Evolutionary conservation across 2,113 vertebrate genomes (phyloP).

Genomic region (Sturnira hondurensis): DNA sequence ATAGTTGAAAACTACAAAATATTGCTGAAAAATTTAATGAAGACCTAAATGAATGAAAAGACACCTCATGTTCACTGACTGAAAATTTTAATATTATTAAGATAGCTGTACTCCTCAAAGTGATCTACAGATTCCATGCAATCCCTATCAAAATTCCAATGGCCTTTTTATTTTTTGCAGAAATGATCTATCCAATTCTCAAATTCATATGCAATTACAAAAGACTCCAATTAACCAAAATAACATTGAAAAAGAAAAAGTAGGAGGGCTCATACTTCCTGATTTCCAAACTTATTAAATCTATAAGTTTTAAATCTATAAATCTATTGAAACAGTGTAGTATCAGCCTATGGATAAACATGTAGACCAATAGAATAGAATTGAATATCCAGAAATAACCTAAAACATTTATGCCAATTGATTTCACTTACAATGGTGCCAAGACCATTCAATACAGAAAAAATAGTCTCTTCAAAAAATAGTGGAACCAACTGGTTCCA

Average conservation of each 20-base stretch:
- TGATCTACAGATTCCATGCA: not conserved
- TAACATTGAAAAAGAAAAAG: not conserved
- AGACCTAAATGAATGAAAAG: not conserved
- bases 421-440: not conserved
- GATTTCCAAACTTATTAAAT: not conserved
- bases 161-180: not conserved
- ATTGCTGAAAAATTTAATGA: not conserved
- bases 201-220: not conserved
- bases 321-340: not conserved
- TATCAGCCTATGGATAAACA: not conserved
- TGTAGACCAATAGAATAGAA: not conserved
- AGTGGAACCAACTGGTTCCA: not conserved
- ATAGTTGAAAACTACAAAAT: not conserved
- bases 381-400: not conserved
- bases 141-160: not conserved
- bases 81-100: not conserved
- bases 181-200: not conserved
- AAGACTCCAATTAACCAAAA: not conserved
- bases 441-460: not conserved
- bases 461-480: not conserved
- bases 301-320: slow-evolving; percentile 6
- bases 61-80: not conserved
- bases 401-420: not conserved
- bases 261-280: not conserved
- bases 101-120: not conserved